phyloP scores from a whole-genome alignment of 2,888 invertebrate species.

The Plutella xylostella region DNA sequence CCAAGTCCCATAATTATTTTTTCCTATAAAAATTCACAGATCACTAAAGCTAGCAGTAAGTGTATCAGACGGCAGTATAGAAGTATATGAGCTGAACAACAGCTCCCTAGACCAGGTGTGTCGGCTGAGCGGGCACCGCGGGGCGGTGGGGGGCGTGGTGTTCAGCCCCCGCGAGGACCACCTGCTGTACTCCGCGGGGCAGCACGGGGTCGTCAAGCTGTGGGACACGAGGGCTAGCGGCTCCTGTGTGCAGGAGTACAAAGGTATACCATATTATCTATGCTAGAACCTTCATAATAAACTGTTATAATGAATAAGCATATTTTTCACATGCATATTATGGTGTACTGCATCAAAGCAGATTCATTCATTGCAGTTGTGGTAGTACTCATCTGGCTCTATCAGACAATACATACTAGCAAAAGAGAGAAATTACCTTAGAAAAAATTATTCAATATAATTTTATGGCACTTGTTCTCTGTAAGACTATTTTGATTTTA shows the following conservation, averaged over 20 bases:
- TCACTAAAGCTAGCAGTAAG: conserved; percentile 44
- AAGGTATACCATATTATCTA: conserved; percentile 38
- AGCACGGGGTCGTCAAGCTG: conserved; percentile 68
- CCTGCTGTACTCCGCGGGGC: conserved; percentile 69
- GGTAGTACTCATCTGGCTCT: no score
- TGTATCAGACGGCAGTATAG: conserved; percentile 44
- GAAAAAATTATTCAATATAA: no score
- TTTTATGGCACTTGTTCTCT: no score
- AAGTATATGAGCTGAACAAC: conserved; percentile 44
- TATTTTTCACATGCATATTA: no score
- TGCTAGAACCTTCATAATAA: no score
- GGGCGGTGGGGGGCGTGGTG: conserved; percentile 65
- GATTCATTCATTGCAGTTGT: no score
- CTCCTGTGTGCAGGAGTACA: conserved; percentile 42
- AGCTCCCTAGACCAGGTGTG: conserved; percentile 37
- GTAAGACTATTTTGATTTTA: no score
- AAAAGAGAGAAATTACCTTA: no score
- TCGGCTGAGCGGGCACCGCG: conserved; percentile 52
- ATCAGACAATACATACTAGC: no score
- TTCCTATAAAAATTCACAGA: conserved; percentile 28
- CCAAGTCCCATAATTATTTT: neutral
- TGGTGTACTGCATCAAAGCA: no score
- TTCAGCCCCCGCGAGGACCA: conserved; percentile 69
- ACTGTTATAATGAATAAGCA: no score
- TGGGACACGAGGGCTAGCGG: conserved; percentile 73